Evolutionary conservation across 2,797 vertebrate genomes (phyloP), one percentile per base, ranked within the genome.

Genomic region (Champsocephalus esox): DNA sequence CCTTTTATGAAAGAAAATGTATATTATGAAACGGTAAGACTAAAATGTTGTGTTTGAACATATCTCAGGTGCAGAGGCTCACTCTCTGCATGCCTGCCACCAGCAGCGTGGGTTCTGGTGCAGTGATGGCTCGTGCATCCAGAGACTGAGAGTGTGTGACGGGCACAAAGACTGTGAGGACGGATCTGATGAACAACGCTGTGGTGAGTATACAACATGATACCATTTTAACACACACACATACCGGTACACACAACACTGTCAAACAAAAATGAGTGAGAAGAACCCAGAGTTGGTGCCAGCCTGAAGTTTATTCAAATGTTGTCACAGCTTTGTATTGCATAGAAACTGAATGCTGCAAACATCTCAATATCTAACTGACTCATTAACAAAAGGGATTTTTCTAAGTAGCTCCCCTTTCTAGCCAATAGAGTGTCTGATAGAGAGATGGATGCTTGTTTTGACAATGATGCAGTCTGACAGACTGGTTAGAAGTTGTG

Each of bases 171-270:
- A 96, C 89, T 96, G 96, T 70, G 10, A n/a, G 0, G 94, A 95
- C 1, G 93, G 72, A n/a, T 89, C 69, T 2, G 96, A 97, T 57
- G 96, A 97, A 70, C 66, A 8, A 2, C 83, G 43, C 21, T 97
- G 96, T 24, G 13, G 95, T 96, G 84, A 94, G 94, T 81, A n/a
- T 7, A 51, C 41, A 28, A 2, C 2, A 0, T 16, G 7, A 66
- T 34, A 0, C 5, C 16, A 24, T 62, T 51, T 12, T 28, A 46
- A 19, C 21, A 21, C 6, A 61, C 44, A n/a, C 1, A 0, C 3
- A 14, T 17, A 3, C 4, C 7, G 5, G 7, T 5, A 5, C 51
- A 63, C 11, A 41, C 56, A 28, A 28, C 28, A 28, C 4, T 5
- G 28, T 28, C 28, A 28, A 28, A 28, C 28, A 28, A 28, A 38